Percentiles rank a stretch among this genome's conserved stretches.
These are phyloP conservation scores for Vidua chalybeata DNA, from an alignment of 2,113 vertebrate species.

Conservation along the genomic window DNA sequence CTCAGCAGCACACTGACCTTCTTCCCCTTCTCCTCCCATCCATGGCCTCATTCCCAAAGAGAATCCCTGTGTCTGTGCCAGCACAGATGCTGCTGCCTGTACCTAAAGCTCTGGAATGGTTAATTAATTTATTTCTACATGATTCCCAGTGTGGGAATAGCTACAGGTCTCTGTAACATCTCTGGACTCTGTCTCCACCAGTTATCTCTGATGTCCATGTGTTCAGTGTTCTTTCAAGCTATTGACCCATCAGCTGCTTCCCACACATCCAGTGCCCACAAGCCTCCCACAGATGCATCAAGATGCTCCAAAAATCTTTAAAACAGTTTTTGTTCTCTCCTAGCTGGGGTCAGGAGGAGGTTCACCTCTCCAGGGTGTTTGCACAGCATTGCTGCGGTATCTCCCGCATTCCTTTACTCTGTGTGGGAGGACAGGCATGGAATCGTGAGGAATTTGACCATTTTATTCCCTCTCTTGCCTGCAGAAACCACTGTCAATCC, in stretches of 20 bases:
- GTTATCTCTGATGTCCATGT: background rate
- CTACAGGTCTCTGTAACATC: background rate
- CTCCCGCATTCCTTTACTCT: background rate
- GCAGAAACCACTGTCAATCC: background rate
- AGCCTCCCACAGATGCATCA: fast-evolving
- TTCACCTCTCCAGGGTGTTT: background rate
- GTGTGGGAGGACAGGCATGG: background rate
- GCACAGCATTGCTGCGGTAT: background rate
- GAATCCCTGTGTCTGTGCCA: background rate
- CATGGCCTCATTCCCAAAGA: fast-evolving
- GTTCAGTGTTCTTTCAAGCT: background rate
- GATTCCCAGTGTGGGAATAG: background rate
- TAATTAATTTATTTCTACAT: background rate
- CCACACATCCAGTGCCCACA: background rate
- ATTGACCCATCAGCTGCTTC: background rate
- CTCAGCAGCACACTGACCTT: background rate
- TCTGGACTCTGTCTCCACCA: background rate
- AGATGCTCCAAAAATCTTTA: background rate
- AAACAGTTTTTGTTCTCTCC: background rate
- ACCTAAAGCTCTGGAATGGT: background rate
- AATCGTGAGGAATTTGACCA: background rate
- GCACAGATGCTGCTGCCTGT: background rate
- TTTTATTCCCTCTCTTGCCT: background rate
- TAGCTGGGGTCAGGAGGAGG: background rate
- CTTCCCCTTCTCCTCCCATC: background rate